Base-by-base conservation (phyloP, 1,140 invertebrate genomes). In the Halictus rubicundus region DNA sequence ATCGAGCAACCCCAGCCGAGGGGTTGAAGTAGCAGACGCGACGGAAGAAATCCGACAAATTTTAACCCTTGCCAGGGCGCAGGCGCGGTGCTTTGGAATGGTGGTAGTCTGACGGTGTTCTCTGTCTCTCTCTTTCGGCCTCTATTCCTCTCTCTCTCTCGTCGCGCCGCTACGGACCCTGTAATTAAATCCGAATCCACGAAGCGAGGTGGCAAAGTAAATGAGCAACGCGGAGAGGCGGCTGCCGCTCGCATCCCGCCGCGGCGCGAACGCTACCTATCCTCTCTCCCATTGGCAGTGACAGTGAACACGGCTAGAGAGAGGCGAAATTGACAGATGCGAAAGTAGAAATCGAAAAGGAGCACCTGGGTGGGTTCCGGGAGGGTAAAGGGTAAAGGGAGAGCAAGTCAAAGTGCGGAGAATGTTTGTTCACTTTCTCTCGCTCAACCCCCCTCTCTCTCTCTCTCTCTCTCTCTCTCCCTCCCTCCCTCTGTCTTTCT, bases 141-240 rank as follows among this genome's bases (percentile, higher is more conserved):
- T 14, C 42, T 46, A 9, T 46, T 14, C 12, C 14, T 46, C 42
- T 46, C 66, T 74, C 65, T 74, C 68, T 66, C 70, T 49, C 72
- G 57, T 23, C 42, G 72, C 68, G 37, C 59, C 54, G 52, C 66
- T 54, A 37, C 80, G 75, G 71, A 85, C 82, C 72, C 83, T 32
- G 83, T 86, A 86, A 86, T 86, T 86, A 86, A 86, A 86, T 86
- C 59, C 63, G 68, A 78, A 68, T 85, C 70, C 73, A 63, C 49
- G 75, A 79, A 59, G 68, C 84, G 80, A 79, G 52, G 25, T 60
- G 65, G 69, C 81, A 85, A 85, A 75, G 83, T 79, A 85, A 85
- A 85, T 85, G 83, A 85, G 78, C 83, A 83, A 76, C 80, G 68
- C 57, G 23, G 54, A 32, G 39, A 32, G 39, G 54, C 39, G 16